Evolutionary conservation across 2,888 invertebrate genomes (phyloP).

Genomic region (Andrena camellia): DNA sequence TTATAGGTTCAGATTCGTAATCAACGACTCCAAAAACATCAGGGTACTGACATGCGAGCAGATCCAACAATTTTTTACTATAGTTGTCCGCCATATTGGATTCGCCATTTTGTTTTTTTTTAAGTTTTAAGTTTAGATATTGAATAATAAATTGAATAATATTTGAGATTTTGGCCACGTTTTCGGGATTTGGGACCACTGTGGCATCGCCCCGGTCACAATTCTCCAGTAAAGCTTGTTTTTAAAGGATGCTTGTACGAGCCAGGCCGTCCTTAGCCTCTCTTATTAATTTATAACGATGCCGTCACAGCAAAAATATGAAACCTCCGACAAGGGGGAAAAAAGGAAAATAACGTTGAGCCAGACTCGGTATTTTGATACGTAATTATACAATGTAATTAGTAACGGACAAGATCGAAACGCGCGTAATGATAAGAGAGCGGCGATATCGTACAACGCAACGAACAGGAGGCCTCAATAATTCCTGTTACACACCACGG

Average conservation of each 20-base stretch:
- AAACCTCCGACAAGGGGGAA: neutral
- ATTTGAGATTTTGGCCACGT: neutral
- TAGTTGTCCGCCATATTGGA: too few species aligned
- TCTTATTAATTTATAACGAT: slow-evolving; percentile 8
- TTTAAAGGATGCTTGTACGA: slow-evolving; percentile 19
- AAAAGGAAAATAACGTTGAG: neutral
- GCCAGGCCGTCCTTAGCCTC: neutral
- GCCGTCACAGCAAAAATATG: neutral
- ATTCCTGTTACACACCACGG: slow-evolving; percentile 40
- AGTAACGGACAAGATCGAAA: slow-evolving; percentile 30
- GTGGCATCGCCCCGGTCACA: neutral
- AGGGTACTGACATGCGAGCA: too few species aligned
- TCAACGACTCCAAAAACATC: too few species aligned
- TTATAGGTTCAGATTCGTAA: too few species aligned
- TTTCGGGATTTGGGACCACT: neutral
- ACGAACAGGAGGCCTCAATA: slow-evolving; percentile 34
- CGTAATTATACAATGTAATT: slow-evolving; percentile 39
- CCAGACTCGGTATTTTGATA: slow-evolving; percentile 12
- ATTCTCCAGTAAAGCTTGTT: neutral
- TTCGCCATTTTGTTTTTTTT: too few species aligned
- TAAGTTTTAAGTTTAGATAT: too few species aligned
- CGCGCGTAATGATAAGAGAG: slow-evolving; percentile 1
- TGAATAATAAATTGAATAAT: too few species aligned
- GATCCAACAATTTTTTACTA: too few species aligned
- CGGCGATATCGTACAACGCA: slow-evolving; percentile 14